Conservation (phyloP, 1,140 invertebrate species). For the Bombus impatiens region DNA sequence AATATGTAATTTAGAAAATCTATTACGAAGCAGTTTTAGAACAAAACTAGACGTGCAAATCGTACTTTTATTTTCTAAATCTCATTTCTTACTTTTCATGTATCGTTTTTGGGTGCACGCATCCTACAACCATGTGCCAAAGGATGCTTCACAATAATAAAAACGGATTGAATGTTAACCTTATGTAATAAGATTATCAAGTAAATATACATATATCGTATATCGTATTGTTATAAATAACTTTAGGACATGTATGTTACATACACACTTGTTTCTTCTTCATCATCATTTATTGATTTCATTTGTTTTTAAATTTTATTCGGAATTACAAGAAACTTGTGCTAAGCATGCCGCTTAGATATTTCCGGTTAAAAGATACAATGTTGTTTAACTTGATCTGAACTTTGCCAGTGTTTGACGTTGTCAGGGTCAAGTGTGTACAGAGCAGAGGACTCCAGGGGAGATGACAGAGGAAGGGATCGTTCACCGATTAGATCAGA, state of each 20-base stretch:
- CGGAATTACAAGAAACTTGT: conserved; percentile 37
- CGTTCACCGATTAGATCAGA: conserved; percentile 77
- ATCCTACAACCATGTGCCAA: conserved; percentile 47
- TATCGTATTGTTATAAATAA: conserved; percentile 26
- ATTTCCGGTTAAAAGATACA: conserved; percentile 80
- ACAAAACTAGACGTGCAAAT: not conserved
- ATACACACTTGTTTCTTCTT: conserved; percentile 1
- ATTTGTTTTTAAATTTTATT: conserved; percentile 20
- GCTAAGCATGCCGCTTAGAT: conserved; percentile 74
- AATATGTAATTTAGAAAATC: not conserved
- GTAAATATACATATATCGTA: conserved; percentile 22
- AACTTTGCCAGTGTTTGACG: conserved; percentile 85
- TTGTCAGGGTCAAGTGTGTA: conserved; percentile 83
- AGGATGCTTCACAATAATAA: conserved; percentile 39
- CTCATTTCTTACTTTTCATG: conserved; percentile 30
- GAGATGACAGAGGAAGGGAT: conserved; percentile 75
- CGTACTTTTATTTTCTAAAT: conserved; percentile 14
- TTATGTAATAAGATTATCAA: conserved; percentile 42
- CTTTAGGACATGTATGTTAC: not conserved
- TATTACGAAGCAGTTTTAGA: not conserved
- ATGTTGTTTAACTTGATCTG: conserved; percentile 83
- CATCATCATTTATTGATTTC: conserved; percentile 4
- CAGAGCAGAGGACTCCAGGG: conserved; percentile 78
- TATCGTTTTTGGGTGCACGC: conserved; percentile 27
- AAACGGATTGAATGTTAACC: conserved; percentile 43